phyloP scores from a whole-genome alignment of 2,113 vertebrate species.

The Motacilla alba region DNA sequence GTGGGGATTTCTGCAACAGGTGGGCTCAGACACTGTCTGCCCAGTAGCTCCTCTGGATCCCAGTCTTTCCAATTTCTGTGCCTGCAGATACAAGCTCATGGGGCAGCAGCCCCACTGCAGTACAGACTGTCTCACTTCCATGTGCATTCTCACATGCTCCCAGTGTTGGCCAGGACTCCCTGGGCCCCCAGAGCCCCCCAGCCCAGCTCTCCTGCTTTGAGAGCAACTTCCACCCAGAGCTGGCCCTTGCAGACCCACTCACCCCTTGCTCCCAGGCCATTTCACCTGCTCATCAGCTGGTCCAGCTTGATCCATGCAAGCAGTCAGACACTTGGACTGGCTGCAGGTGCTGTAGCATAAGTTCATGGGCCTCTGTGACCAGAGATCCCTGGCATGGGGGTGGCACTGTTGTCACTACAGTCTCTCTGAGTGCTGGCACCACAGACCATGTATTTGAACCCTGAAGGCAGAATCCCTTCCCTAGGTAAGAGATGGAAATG shows the following conservation, averaged over 20 bases:
- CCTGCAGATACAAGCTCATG: not conserved
- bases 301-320: not conserved
- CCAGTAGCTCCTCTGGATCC: not conserved
- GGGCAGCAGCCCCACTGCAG: not conserved
- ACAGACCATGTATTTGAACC: not conserved
- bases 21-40: not conserved
- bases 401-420: not conserved
- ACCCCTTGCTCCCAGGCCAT: not conserved
- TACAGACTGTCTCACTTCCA: not conserved
- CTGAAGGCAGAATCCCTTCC: not conserved
- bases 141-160: not conserved
- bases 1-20: not conserved
- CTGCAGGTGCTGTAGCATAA: not conserved
- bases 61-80: not conserved
- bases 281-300: not conserved
- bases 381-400: not conserved
- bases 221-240: not conserved
- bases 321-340: not conserved
- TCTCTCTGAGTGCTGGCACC: not conserved
- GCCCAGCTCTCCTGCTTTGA: not conserved
- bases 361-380: not conserved
- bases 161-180: not conserved
- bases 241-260: not conserved
- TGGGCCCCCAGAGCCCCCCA: fast-evolving
- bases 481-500: not conserved